A percentile compares a stretch with the other conserved stretches of the same genome.
Conservation (phyloP, 2,888 invertebrate genomes). For the Drosophila nigricruria region DNA sequence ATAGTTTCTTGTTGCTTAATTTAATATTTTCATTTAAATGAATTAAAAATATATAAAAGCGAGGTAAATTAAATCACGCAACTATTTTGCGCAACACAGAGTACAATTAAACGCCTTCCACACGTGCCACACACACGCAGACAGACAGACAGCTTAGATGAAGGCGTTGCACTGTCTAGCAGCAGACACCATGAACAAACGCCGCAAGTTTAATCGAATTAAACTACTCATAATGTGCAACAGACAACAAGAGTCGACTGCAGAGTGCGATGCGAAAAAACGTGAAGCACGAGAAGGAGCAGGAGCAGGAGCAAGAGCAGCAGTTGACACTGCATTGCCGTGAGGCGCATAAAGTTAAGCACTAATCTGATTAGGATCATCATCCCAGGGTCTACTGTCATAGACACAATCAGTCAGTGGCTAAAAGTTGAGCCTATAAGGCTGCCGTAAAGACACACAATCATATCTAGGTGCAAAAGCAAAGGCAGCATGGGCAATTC, state of each 20-base stretch:
- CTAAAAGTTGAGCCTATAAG: slow-evolving; percentile 35
- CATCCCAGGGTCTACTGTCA: slow-evolving; percentile 47
- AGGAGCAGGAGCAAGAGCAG: not conserved
- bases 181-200: slow-evolving; percentile 45
- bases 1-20: slow-evolving; percentile 45
- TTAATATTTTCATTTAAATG: slow-evolving; percentile 67
- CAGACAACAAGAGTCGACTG: slow-evolving; percentile 70
- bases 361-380: slow-evolving; percentile 83
- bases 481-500: not conserved
- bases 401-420: slow-evolving; percentile 42
- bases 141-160: slow-evolving; percentile 28
- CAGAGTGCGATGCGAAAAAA: slow-evolving; percentile 10
- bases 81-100: slow-evolving; percentile 76
- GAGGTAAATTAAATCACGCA: slow-evolving; percentile 74
- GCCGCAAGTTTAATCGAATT: slow-evolving; percentile 84
- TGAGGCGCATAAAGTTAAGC: slow-evolving; percentile 81
- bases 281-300: not conserved
- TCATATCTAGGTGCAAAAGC: slow-evolving; percentile 37
- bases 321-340: slow-evolving; percentile 25
- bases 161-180: slow-evolving; percentile 58
- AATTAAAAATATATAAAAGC: slow-evolving; percentile 75
- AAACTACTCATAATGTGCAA: slow-evolving; percentile 82
- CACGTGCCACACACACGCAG: not conserved
- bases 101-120: slow-evolving; percentile 59
- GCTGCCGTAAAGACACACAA: slow-evolving; percentile 19